Base-by-base conservation (phyloP, 2,113 vertebrate genomes). In the Coptodon bakossiorum region DNA sequence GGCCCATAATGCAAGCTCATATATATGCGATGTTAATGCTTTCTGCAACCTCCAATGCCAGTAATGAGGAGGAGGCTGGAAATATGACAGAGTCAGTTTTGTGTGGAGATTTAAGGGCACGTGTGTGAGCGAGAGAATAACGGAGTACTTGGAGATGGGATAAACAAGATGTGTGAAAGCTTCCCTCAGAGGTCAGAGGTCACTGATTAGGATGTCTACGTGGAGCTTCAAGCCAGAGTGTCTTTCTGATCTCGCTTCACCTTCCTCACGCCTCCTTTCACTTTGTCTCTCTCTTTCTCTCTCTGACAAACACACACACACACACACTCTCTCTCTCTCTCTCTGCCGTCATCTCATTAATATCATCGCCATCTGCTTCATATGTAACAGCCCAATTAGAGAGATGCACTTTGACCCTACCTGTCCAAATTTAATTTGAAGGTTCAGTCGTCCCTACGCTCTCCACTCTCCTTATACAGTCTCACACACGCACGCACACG, bases 351-450 rank as follows among this genome's bases (percentile, higher is more conserved):
- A 24, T 87, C 90, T 94, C 92, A 91, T 95, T 91, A 92, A 92
- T 92, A 88, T 85, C 86, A 29, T 83, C 38, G 68, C 94, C 95
- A 95, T 95, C 94, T 95, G 94, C 83, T 93, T 90, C 88, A 94
- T 89, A 91, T 92, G 91, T 85, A 93, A 83, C 80, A 82, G 91
- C 82, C 94, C 94, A 95, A 95, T 96, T 94, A 96, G 90, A 90
- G 89, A 83, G 78, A 54, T 84, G 87, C 91, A 86, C 95, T 95
- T 91, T 95, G 94, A 93, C 94, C 91, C 90, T 83, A 93, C 90
- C 93, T 95, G 92, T 95, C 92, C 84, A 92, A 53, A 94, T 95
- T 90, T 88, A 68, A 92, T 90, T 91, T 91, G 82, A 89, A 87
- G 80, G 54, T 85, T 85, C 86, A 63, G 79, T 82, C 24, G 9